A percentile compares a stretch with the other conserved stretches of the same genome.
Conservation (phyloP, 2,888 invertebrate genomes). For the Pinctada fucata region DNA sequence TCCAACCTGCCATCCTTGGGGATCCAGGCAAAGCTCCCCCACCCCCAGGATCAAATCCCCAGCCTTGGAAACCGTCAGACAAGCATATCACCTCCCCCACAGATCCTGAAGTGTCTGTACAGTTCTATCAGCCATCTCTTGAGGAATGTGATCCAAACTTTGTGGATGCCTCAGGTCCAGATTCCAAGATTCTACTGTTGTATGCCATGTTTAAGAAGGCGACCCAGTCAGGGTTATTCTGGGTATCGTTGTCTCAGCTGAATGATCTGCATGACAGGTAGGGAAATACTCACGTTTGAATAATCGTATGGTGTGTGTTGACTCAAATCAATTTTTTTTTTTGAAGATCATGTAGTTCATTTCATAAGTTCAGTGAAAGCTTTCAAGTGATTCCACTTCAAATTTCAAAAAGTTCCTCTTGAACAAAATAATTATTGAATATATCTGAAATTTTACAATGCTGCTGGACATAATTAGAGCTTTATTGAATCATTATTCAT, state of each 20-base stretch:
- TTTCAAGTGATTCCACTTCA: too few relatives aligned
- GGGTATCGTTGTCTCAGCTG: constrained; percentile 67
- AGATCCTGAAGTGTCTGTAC: constrained; percentile 68
- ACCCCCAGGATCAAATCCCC: constrained; percentile 57
- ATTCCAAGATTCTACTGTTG: constrained; percentile 60
- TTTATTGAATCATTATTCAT: too few relatives aligned
- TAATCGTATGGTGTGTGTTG: too few relatives aligned
- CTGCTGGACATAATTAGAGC: too few relatives aligned
- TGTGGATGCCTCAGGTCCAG: constrained; percentile 57
- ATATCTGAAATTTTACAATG: too few relatives aligned
- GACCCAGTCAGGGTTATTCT: constrained; percentile 51
- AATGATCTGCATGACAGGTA: constrained; percentile 71
- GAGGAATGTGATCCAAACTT: constrained; percentile 58
- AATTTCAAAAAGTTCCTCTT: too few relatives aligned
- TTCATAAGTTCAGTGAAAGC: too few relatives aligned
- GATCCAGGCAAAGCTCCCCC: constrained; percentile 44
- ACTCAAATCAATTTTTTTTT: neutral
- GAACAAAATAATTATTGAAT: too few relatives aligned
- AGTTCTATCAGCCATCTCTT: constrained; percentile 72
- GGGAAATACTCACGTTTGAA: constrained; percentile 11
- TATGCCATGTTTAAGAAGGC: constrained; percentile 65
- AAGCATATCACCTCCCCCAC: constrained; percentile 55
- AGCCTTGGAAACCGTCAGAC: constrained; percentile 52
- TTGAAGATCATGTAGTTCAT: neutral
- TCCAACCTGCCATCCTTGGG: constrained; percentile 21